phyloP scores from a whole-genome alignment of 2,113 vertebrate genomes.

The Verasper variegatus region DNA sequence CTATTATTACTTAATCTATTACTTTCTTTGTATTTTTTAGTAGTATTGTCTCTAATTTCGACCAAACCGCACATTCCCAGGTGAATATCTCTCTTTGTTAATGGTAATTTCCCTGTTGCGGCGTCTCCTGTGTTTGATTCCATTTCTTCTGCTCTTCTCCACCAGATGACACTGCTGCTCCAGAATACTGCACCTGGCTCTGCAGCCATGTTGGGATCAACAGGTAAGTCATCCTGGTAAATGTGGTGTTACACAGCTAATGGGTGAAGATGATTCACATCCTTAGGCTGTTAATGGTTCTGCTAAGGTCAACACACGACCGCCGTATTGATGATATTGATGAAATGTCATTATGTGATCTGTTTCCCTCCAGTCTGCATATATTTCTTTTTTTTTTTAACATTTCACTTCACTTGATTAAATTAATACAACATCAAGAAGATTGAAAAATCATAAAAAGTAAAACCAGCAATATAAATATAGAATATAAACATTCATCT shows the following conservation, averaged over 20 bases:
- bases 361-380: not conserved
- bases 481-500: not conserved
- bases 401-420: not conserved
- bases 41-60: not conserved
- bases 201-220: constrained; percentile 57
- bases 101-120: not conserved
- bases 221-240: constrained; percentile 57
- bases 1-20: too few species aligned
- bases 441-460: not conserved
- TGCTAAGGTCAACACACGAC: constrained; percentile 23
- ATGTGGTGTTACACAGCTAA: constrained; percentile 16
- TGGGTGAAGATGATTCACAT: constrained; percentile 35
- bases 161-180: constrained; percentile 81
- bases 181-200: constrained; percentile 17
- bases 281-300: constrained; percentile 31
- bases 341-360: not conserved
- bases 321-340: constrained; percentile 22
- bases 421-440: not conserved
- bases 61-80: not conserved
- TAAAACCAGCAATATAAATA: not conserved
- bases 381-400: not conserved
- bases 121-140: not conserved
- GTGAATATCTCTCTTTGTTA: not conserved
- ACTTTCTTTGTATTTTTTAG: too few species aligned
- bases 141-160: constrained; percentile 17